Base-by-base conservation (phyloP, 2,797 vertebrate species). In the Etheostoma perlongum region DNA sequence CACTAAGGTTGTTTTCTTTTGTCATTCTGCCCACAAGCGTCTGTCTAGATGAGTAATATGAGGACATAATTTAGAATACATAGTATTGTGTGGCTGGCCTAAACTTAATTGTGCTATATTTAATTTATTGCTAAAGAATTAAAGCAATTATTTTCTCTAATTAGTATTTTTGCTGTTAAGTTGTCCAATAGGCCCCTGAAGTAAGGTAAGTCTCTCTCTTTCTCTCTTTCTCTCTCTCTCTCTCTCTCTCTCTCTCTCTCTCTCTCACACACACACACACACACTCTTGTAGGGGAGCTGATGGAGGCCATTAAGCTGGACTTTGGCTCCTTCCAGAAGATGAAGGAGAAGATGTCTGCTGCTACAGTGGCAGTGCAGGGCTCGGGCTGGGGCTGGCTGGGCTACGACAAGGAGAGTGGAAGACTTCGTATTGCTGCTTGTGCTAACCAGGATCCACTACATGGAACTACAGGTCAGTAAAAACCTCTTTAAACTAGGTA, bases 321-420 rank as follows among this genome's bases (percentile, higher is more conserved):
- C 93, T 99, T 99, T 87, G 97, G 98, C 67, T 99, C 98, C 66
- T 97, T 98, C 15, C 95, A 96, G 59, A 97, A 95, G 81, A 95
- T 99, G 93, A 98, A 98, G 93, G 97, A 99, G 85, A 99, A 92
- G 92, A 92, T 99, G 94, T 96, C 97, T 10, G 88, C 96, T 0
- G 92, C 95, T 4, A 96, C 97, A 0, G 96, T 97, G 75, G 97
- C 97, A 1, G 97, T 99, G 69, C 98, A 99, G 74, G 98, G 98
- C 59, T 99, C 98, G 1, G 98, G 98, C 66, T 99, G 98, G 98
- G 97, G 97, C 3, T 99, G 98, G 98, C 95, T 99, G n/a, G 97
- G 98, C 63, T 98, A 94, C 40, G 96, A 96, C 19, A 99, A 97
- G 87, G 97, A 97, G 14, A 95, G 88, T 10, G 95, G 96, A 2